These are phyloP conservation scores for Cabera pusaria DNA, from an alignment of 2,888 invertebrate genomes.

Conservation along the genomic window DNA sequence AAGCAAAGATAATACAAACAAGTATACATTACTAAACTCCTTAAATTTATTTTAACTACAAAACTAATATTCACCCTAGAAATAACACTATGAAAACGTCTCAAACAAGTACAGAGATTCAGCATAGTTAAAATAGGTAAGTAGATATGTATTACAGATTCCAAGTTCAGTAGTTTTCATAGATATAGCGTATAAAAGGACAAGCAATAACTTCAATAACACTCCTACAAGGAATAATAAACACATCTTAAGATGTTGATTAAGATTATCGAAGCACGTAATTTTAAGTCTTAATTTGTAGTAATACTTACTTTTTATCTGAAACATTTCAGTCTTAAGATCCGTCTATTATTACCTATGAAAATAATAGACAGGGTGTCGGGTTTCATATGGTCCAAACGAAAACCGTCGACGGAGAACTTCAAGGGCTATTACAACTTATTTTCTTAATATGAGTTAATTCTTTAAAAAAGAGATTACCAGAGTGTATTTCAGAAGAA, in stretches of 20 bases:
- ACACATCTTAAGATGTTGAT: conserved; percentile 66
- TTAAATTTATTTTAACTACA: conserved; percentile 13
- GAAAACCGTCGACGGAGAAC: no score
- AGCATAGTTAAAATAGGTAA: conserved; percentile 17
- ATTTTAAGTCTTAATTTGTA: conserved; percentile 34
- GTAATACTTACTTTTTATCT: conserved; percentile 37
- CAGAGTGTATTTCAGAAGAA: no score
- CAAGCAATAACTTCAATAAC: conserved; percentile 15
- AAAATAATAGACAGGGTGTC: no score
- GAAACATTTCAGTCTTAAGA: conserved; percentile 68
- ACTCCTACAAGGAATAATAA: conserved; percentile 57
- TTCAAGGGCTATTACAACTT: no score
- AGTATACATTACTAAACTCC: conserved; percentile 9
- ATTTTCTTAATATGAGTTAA: no score
- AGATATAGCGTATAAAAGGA: conserved; percentile 13
- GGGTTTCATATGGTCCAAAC: no score
- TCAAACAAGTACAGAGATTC: conserved; percentile 18
- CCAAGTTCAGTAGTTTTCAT: conserved; percentile 8
- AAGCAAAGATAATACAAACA: conserved; percentile 27
- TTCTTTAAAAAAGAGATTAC: no score
- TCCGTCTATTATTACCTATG: conserved; percentile 68
- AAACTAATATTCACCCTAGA: conserved; percentile 15
- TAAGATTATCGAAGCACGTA: conserved; percentile 29
- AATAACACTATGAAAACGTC: conserved; percentile 12
- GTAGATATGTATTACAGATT: conserved; percentile 21